Conservation (phyloP, 2,888 invertebrate species). For the Emmelina monodactyla region DNA sequence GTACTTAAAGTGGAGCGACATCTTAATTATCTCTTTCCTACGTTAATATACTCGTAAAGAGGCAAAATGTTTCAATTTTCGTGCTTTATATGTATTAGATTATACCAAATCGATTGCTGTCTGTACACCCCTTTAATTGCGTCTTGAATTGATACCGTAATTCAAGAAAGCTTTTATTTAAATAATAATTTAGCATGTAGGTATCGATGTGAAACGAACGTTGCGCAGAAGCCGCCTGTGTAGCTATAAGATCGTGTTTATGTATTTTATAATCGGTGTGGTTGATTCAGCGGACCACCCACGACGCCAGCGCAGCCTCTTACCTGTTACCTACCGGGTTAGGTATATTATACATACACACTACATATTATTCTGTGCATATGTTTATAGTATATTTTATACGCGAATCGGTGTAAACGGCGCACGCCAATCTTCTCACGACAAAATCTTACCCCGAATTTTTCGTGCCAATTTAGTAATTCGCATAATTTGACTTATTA, state of each 20-base stretch:
- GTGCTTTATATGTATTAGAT: too few relatives aligned
- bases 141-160: slow-evolving; percentile 33
- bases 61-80: too few relatives aligned
- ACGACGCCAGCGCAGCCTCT: slow-evolving; percentile 36
- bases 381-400: too few relatives aligned
- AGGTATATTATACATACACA: not conserved
- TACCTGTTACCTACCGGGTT: slow-evolving; percentile 21
- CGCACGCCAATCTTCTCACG: slow-evolving; percentile 9
- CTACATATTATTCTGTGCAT: too few relatives aligned
- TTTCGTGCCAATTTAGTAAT: slow-evolving; percentile 51
- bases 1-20: too few relatives aligned
- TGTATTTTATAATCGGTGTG: slow-evolving; percentile 43
- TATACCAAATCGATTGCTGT: too few relatives aligned
- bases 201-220: slow-evolving; percentile 29
- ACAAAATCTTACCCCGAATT: slow-evolving; percentile 20
- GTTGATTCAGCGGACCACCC: slow-evolving; percentile 56
- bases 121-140: slow-evolving; percentile 54
- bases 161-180: slow-evolving; percentile 43
- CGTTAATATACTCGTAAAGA: too few relatives aligned
- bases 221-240: slow-evolving; percentile 25
- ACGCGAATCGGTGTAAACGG: too few relatives aligned
- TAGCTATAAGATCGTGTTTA: slow-evolving; percentile 20
- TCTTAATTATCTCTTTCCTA: too few relatives aligned
- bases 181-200: slow-evolving; percentile 37
- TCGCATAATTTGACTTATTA: slow-evolving; percentile 56